phyloP scores from a whole-genome alignment of 2,888 invertebrate genomes.

The Dione juno region DNA sequence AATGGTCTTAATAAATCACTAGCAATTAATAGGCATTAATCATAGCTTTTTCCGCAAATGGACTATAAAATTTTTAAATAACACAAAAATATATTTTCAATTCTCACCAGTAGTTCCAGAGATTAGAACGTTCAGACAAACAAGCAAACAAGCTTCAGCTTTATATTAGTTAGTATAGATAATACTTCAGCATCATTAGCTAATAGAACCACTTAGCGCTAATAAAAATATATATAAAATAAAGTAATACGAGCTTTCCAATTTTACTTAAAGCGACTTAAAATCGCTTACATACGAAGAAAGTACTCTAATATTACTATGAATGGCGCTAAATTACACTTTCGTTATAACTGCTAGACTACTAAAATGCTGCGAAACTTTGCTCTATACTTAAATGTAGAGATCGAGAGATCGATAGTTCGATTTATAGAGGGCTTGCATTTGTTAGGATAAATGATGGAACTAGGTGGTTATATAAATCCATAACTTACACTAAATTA shows the following conservation, averaged over 20 bases:
- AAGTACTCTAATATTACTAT: slow-evolving; percentile 13
- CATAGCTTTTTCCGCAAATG: too few species aligned
- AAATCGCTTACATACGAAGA: slow-evolving; percentile 18
- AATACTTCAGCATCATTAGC: not conserved
- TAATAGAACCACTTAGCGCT: not conserved
- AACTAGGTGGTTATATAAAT: too few species aligned
- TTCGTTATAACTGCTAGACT: not conserved
- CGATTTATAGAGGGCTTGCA: not conserved
- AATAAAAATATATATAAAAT: not conserved
- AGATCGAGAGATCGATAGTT: not conserved
- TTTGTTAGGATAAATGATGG: too few species aligned
- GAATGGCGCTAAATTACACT: slow-evolving; percentile 17
- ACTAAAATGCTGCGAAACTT: slow-evolving; percentile 4
- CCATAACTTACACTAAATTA: too few species aligned
- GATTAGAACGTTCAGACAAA: too few species aligned
- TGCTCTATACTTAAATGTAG: not conserved
- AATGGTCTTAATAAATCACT: too few species aligned
- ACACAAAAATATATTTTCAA: too few species aligned
- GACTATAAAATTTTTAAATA: too few species aligned
- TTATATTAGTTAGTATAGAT: not conserved
- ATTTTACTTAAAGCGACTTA: not conserved
- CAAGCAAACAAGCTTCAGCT: too few species aligned
- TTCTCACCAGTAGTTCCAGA: too few species aligned
- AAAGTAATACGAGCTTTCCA: slow-evolving; percentile 2
- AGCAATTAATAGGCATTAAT: too few species aligned